Evolutionary conservation across 1,140 invertebrate genomes (phyloP).

Genomic region (Pararge aegeria): DNA sequence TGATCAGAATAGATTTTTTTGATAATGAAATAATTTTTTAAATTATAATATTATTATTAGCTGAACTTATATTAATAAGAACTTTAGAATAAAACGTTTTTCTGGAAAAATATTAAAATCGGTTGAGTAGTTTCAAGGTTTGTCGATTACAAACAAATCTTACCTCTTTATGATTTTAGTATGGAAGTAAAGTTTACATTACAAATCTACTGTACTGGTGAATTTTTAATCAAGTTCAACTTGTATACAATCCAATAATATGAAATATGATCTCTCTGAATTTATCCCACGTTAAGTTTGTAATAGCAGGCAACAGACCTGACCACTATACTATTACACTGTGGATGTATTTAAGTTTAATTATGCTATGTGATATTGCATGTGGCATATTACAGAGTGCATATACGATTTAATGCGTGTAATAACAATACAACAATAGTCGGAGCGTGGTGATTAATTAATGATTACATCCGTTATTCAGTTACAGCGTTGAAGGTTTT

Average conservation of each 20-base stretch:
- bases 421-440: slow-evolving; percentile 50
- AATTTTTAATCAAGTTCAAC: too few relatives aligned
- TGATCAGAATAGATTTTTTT: too few relatives aligned
- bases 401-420: slow-evolving; percentile 26
- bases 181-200: too few relatives aligned
- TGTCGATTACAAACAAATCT: too few relatives aligned
- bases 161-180: too few relatives aligned
- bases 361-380: slow-evolving; percentile 6
- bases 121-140: too few relatives aligned
- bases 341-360: not conserved
- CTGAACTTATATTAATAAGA: too few relatives aligned
- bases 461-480: slow-evolving; percentile 51
- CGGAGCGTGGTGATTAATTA: slow-evolving; percentile 48
- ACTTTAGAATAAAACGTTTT: too few relatives aligned
- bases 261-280: not conserved
- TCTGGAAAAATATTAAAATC: too few relatives aligned
- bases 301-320: not conserved
- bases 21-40: too few relatives aligned
- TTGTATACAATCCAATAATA: not conserved
- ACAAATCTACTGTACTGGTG: too few relatives aligned
- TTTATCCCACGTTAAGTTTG: not conserved
- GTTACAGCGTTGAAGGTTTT: not conserved
- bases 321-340: not conserved
- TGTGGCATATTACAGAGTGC: slow-evolving; percentile 8
- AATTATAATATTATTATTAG: too few relatives aligned